Percentiles rank a stretch among this genome's conserved stretches.
Conservation (phyloP, 2,797 vertebrate species). For the Chelon labrosus region DNA sequence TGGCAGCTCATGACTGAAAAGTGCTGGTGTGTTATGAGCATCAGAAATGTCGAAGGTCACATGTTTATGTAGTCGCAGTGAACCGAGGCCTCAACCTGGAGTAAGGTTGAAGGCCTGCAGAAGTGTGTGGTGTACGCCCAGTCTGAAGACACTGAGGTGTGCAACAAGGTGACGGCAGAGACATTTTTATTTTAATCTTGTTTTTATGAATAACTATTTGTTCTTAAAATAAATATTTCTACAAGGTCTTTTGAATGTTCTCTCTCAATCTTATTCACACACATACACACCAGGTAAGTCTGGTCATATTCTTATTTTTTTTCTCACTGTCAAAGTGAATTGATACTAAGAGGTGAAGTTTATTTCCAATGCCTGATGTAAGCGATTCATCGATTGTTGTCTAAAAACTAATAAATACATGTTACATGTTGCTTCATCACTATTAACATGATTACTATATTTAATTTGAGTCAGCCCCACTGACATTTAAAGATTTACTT, state of each 20-base stretch:
- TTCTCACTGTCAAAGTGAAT: conserved; percentile 9
- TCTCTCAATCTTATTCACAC: not conserved
- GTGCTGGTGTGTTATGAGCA: not conserved
- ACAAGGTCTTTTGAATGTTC: not conserved
- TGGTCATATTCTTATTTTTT: not conserved
- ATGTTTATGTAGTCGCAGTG: conserved; percentile 1
- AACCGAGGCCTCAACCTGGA: conserved; percentile 18
- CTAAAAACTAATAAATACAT: not conserved
- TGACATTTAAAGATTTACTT: not conserved
- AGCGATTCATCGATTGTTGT: not conserved
- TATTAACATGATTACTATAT: not conserved
- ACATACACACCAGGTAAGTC: not conserved
- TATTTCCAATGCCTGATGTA: not conserved
- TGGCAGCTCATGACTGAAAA: conserved; percentile 20
- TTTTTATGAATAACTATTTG: conserved; percentile 53
- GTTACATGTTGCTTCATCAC: too few relatives aligned
- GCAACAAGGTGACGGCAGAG: not conserved
- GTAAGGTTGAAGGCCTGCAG: conserved; percentile 42
- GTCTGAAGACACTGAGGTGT: conserved; percentile 57
- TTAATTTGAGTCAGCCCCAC: not conserved
- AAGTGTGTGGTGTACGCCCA: conserved; percentile 11
- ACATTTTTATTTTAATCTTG: conserved; percentile 9
- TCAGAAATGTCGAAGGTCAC: not conserved
- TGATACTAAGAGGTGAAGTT: too few relatives aligned
- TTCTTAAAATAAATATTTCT: not conserved